Evolutionary conservation across 2,888 invertebrate genomes (phyloP), one percentile per base, ranked within the genome.

Genomic region (Chrysina gloriosa): DNA sequence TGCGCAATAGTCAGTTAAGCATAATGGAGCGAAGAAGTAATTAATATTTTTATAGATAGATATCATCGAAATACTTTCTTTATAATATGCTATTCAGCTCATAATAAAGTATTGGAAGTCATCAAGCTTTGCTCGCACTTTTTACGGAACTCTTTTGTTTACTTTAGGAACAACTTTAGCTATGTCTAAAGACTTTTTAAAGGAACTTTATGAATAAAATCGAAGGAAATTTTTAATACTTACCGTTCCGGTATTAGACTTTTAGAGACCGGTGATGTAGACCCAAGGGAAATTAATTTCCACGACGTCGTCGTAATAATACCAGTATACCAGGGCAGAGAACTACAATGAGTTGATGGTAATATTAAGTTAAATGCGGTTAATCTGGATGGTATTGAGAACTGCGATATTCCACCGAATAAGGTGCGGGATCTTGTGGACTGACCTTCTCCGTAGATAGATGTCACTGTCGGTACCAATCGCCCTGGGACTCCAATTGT

Each of bases 401-500:
- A 50, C 48, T 50, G 23, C 34, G 45, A 36, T 42, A 11, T 63
- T 48, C 25, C 27, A 42, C 31, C 9, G 47, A 64, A 29, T 36
- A 25, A 52, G 50, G 36, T 36, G 48, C 48, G 48, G 47, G 63
- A 31, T 63, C 48, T 42, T 34, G 21, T 63, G 48, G 31, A 52
- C 36, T 67, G 58, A 67, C 52, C 67, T 23, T 48, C 34, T 36
- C 54, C 21, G 39, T 65, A 76, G 76, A 80, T 79, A 74, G 78
- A 80, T 75, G 76, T 76, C 77, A 79, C 80, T 80, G 80, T 80
- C 77, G 77, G 71, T 73, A 71, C 67, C 80, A 80, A 81, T 81
- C 80, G 80, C 80, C 79, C 79, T 68, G 77, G 80, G 80, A 80
- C 78, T 81, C 80, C 80, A 77, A 79, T 80, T 80, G 80, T 80